These are phyloP conservation scores for Crioceris asparagi DNA, from an alignment of 2,888 invertebrate genomes.

Conservation along the genomic window DNA sequence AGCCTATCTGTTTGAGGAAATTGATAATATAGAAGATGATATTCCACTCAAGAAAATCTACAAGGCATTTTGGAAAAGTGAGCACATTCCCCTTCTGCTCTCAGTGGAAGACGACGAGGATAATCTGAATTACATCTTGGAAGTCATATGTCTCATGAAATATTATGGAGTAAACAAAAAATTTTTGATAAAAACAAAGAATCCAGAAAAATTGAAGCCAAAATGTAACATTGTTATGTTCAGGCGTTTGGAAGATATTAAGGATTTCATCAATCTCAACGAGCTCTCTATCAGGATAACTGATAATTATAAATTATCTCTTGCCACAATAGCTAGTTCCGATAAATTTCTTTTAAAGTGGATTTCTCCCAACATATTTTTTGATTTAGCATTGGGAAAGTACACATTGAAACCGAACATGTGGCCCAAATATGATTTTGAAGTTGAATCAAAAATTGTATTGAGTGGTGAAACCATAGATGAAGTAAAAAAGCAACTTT, in stretches of 20 bases:
- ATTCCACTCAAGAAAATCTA: conserved; percentile 17
- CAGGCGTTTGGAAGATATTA: conserved; percentile 16
- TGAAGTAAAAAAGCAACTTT: conserved; percentile 1
- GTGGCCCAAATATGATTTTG: neutral
- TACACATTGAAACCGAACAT: conserved; percentile 13
- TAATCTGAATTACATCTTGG: conserved; percentile 15
- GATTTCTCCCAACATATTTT: conserved; percentile 17
- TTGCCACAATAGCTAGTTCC: conserved; percentile 11
- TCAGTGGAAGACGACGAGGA: conserved; percentile 14
- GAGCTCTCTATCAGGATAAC: conserved; percentile 14
- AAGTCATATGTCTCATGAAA: conserved; percentile 19
- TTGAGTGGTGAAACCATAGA: conserved; percentile 8
- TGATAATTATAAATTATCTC: conserved; percentile 11
- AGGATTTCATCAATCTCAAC: conserved; percentile 13
- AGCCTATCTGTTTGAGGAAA: conserved; percentile 21
- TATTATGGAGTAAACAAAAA: conserved; percentile 16
- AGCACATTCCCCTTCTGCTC: conserved; percentile 17
- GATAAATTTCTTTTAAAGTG: conserved; percentile 19
- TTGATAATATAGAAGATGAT: conserved; percentile 10
- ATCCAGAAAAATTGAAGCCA: conserved; percentile 11
- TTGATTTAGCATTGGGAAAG: conserved; percentile 18
- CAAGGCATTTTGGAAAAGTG: conserved; percentile 22
- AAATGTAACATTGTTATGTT: conserved; percentile 16
- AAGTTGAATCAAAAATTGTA: conserved; percentile 11
- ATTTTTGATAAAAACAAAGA: conserved; percentile 17